Evolutionary conservation across 2,113 vertebrate species (phyloP).

Genomic region (Mormyrus lacerda): DNA sequence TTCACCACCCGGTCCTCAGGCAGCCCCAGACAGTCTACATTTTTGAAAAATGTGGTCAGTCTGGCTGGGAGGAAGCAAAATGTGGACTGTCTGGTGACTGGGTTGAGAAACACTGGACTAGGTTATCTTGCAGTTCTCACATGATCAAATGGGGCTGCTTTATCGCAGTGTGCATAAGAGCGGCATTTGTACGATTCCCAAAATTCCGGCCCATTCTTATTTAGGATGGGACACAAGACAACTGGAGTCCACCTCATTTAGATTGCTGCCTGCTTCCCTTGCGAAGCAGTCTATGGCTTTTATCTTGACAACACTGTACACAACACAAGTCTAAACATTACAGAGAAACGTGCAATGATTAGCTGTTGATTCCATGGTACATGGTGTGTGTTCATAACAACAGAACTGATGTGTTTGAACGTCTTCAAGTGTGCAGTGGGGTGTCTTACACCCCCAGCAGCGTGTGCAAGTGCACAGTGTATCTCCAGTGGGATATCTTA

Average conservation of each 20-base stretch:
- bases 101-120: not conserved
- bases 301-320: not conserved
- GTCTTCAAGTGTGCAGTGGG: not conserved
- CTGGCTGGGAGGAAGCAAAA: not conserved
- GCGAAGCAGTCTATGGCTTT: not conserved
- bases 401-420: constrained; percentile 10
- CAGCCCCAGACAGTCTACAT: not conserved
- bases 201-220: not conserved
- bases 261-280: not conserved
- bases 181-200: not conserved
- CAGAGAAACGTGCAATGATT: not conserved
- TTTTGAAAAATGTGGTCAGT: not conserved
- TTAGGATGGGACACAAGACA: not conserved
- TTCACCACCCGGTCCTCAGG: not conserved
- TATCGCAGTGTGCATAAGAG: not conserved
- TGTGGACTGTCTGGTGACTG: not conserved
- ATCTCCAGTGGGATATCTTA: not conserved
- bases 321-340: not conserved
- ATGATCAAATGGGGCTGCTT: not conserved
- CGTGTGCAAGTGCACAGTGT: not conserved
- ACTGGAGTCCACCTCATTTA: not conserved
- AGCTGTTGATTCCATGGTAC: constrained; percentile 15
- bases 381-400: constrained; percentile 19
- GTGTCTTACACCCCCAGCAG: no score
- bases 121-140: not conserved